These are phyloP conservation scores for Acyrthosiphon pisum DNA, from an alignment of 1,140 invertebrate genomes.

Conservation along the genomic window DNA sequence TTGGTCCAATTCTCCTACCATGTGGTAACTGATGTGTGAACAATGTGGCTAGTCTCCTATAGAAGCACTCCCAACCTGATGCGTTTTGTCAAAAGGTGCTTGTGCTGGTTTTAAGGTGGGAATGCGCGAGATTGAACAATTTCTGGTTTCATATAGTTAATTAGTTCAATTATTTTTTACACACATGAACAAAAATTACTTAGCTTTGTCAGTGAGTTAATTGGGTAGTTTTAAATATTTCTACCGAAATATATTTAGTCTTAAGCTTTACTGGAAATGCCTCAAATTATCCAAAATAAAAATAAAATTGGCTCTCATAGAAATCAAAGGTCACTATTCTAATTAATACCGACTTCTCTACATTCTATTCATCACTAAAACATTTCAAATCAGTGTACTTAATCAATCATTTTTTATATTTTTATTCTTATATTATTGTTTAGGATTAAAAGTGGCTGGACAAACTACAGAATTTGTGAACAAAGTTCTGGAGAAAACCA, in stretches of 20 bases:
- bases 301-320: no score
- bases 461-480: slow-evolving; percentile 87
- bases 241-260: no score
- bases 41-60: no score
- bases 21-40: no score
- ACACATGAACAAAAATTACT: background rate
- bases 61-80: background rate
- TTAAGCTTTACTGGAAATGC: no score
- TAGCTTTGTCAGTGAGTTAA: background rate
- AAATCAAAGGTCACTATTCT: background rate
- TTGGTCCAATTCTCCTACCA: no score
- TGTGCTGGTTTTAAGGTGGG: background rate
- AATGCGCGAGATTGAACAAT: background rate
- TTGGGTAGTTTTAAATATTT: background rate
- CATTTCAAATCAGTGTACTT: background rate
- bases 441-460: slow-evolving; percentile 80
- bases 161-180: background rate
- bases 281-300: no score
- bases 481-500: slow-evolving; percentile 80
- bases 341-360: no score
- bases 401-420: background rate
- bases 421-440: slow-evolving; percentile 57
- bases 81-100: background rate
- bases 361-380: background rate
- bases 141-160: no score